Conservation (phyloP, 2,797 vertebrate species). For the Paedocypris micromegethes region DNA sequence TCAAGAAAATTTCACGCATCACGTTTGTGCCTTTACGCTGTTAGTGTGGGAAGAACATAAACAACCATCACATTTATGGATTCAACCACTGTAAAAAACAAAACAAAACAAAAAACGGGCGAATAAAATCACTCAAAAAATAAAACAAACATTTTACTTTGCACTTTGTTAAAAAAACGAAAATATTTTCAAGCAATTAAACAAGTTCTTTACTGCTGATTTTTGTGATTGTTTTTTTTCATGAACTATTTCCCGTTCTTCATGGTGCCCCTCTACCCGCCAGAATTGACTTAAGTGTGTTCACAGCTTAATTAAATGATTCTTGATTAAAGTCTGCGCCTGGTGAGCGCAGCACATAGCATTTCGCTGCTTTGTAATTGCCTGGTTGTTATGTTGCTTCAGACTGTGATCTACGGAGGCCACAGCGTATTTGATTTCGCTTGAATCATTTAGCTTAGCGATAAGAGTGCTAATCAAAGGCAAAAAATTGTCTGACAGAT, state of each 20-base stretch:
- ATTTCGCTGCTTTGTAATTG: conserved; percentile 57
- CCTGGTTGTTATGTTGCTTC: conserved; percentile 47
- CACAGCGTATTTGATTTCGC: conserved; percentile 44
- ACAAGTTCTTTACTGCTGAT: neutral
- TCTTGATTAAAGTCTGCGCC: conserved; percentile 63
- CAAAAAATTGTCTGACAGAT: too few species aligned
- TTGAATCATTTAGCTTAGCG: conserved; percentile 34
- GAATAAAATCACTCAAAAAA: neutral
- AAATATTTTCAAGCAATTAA: too few species aligned
- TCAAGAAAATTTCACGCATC: conserved; percentile 7
- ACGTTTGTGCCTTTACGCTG: neutral
- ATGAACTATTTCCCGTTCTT: conserved; percentile 33
- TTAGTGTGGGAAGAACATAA: neutral
- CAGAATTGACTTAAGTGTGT: conserved; percentile 42
- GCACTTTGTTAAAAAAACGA: too few species aligned
- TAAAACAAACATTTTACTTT: neutral
- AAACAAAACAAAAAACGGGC: neutral
- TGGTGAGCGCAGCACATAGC: conserved; percentile 58
- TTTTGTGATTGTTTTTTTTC: conserved; percentile 8
- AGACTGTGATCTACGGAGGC: conserved; percentile 43
- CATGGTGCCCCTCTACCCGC: conserved; percentile 35
- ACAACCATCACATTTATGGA: neutral
- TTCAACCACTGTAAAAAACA: neutral
- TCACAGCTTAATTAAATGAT: conserved; percentile 57
- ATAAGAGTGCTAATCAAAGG: conserved; percentile 18